A percentile compares a stretch with the other conserved stretches of the same genome.
These are phyloP conservation scores for Scomberomorus guttatus DNA, from an alignment of 2,797 vertebrate genomes.

Conservation along the genomic window DNA sequence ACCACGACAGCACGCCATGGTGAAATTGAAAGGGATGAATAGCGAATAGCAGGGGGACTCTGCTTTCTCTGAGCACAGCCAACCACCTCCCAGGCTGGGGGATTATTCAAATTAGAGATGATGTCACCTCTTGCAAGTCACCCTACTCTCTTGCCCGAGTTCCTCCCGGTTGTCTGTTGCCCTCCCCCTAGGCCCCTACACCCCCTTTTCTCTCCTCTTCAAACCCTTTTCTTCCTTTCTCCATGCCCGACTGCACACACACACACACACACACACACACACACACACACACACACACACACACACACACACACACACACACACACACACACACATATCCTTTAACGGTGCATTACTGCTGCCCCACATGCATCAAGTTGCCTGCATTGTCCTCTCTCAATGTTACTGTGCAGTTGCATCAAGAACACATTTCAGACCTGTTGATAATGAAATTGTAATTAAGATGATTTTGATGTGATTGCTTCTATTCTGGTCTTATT, in stretches of 20 bases:
- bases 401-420: slow-evolving; percentile 52
- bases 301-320: slow-evolving; percentile 5
- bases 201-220: slow-evolving; percentile 67
- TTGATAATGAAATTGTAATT: slow-evolving; percentile 45
- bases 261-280: slow-evolving; percentile 54
- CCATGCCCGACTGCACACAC: slow-evolving; percentile 71
- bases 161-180: slow-evolving; percentile 71
- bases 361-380: slow-evolving; percentile 73
- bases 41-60: slow-evolving; percentile 74
- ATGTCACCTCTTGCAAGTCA: slow-evolving; percentile 85
- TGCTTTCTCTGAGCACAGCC: slow-evolving; percentile 77
- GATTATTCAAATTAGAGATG: slow-evolving; percentile 87
- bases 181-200: slow-evolving; percentile 67
- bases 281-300: slow-evolving; percentile 36
- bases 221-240: slow-evolving; percentile 74
- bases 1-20: slow-evolving; percentile 72
- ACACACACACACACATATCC: slow-evolving; percentile 14
- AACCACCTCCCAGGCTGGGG: slow-evolving; percentile 74
- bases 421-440: slow-evolving; percentile 59
- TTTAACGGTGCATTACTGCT: slow-evolving; percentile 52
- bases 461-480: background rate
- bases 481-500: background rate
- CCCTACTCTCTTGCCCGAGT: slow-evolving; percentile 73
- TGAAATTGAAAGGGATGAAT: slow-evolving; percentile 82
- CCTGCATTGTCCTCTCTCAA: slow-evolving; percentile 58